Evolutionary conservation across 1,140 invertebrate species (phyloP).

Genomic region (Hyphantria cunea): DNA sequence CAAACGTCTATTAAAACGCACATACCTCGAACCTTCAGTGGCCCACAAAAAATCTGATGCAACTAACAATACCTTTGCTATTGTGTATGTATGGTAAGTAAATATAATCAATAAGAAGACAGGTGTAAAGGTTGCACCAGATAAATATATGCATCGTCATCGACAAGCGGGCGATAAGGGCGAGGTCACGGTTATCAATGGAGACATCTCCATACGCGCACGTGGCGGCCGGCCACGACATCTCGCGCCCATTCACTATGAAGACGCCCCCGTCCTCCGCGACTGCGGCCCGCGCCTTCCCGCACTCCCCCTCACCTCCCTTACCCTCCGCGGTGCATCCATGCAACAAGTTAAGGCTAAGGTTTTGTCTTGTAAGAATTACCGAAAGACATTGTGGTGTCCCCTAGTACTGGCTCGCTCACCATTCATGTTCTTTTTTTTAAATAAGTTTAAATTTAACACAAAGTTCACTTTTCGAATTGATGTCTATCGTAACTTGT

Average conservation of each 20-base stretch:
- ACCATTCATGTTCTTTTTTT: not conserved
- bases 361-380: conserved; percentile 64
- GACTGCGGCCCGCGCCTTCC: conserved; percentile 32
- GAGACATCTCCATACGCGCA: conserved; percentile 74
- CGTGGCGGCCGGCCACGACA: conserved; percentile 71
- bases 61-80: no score
- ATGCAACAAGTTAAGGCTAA: conserved; percentile 78
- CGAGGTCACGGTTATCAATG: conserved; percentile 78
- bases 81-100: no score
- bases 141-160: conserved; percentile 47
- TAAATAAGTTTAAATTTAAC: no score
- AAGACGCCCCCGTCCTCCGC: conserved; percentile 56
- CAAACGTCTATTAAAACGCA: no score
- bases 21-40: no score
- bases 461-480: no score
- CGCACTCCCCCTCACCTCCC: conserved; percentile 45
- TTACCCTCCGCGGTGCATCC: conserved; percentile 69
- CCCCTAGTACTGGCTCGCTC: conserved; percentile 4
- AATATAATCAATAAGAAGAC: not conserved
- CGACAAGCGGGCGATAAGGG: conserved; percentile 65
- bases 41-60: no score
- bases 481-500: no score
- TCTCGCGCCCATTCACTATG: conserved; percentile 78
- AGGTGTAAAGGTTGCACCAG: conserved; percentile 2
- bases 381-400: conserved; percentile 38